Percentiles rank a stretch among this genome's conserved stretches.
Conservation (phyloP, 2,888 invertebrate species). For the Diaperis boleti region DNA sequence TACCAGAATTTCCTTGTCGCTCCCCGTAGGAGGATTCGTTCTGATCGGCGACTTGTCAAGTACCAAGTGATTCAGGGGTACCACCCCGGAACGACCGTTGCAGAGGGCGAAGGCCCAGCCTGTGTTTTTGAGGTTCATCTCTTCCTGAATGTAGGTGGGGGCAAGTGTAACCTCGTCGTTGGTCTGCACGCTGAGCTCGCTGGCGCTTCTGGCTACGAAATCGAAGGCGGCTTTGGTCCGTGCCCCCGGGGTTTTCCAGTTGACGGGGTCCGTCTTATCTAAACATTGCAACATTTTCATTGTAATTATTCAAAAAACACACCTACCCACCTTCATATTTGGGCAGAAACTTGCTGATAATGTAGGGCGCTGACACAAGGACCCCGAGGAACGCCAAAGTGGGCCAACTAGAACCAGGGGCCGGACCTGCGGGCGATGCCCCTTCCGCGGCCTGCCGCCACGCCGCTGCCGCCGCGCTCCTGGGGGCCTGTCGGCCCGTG, state of each 20-base stretch:
- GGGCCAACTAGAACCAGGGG: constrained; percentile 80
- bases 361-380: constrained; percentile 91
- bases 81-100: constrained; percentile 72
- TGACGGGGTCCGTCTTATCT: constrained; percentile 71
- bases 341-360: constrained; percentile 86
- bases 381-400: constrained; percentile 90
- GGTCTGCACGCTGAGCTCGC: constrained; percentile 82
- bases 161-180: constrained; percentile 87
- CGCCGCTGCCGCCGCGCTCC: constrained; percentile 56
- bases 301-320: no score
- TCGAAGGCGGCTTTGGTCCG: constrained; percentile 79
- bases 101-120: constrained; percentile 76
- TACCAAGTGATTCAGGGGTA: constrained; percentile 74
- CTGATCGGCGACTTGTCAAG: constrained; percentile 53
- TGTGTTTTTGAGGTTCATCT: constrained; percentile 72
- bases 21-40: background rate
- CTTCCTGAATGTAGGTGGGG: constrained; percentile 83
- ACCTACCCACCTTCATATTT: constrained; percentile 73
- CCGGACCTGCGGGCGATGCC: constrained; percentile 46
- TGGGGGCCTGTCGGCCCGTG: constrained; percentile 71
- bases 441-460: constrained; percentile 66
- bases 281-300: no score
- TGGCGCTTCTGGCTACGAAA: constrained; percentile 77
- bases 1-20: constrained; percentile 35
- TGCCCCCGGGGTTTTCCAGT: constrained; percentile 76